Conservation (phyloP, 2,888 invertebrate species). For the Cactoblastis cactorum region DNA sequence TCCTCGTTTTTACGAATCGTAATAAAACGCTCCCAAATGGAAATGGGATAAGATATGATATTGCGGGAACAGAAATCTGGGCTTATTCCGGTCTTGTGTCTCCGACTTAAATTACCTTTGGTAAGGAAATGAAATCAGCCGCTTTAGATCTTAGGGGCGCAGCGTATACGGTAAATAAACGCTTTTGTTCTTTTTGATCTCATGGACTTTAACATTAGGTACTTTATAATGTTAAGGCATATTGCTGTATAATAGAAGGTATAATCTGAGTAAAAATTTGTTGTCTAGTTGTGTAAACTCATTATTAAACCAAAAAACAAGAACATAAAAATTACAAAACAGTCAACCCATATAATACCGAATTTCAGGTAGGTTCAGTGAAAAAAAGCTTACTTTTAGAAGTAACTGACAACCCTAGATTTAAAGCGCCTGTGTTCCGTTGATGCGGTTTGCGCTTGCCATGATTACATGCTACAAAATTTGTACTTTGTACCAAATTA, state of each 20-base stretch:
- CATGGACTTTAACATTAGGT: too few species aligned
- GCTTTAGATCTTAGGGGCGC: background rate
- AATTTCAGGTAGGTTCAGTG: too few species aligned
- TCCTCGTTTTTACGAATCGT: constrained; percentile 11
- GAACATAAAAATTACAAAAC: too few species aligned
- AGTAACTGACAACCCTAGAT: background rate
- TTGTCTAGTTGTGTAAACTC: too few species aligned
- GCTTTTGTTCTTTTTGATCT: too few species aligned
- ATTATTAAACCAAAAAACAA: too few species aligned
- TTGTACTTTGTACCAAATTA: background rate
- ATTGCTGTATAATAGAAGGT: too few species aligned
- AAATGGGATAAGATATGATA: constrained; percentile 11
- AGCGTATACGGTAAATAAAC: background rate
- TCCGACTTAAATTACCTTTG: constrained; percentile 9
- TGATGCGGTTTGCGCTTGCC: background rate
- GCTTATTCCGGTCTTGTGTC: constrained; percentile 12
- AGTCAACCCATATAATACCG: too few species aligned
- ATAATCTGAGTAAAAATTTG: too few species aligned
- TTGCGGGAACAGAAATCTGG: constrained; percentile 13
- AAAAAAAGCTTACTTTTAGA: too few species aligned
- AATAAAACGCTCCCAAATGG: constrained; percentile 12
- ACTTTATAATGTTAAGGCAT: too few species aligned
- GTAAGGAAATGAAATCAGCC: constrained; percentile 13
- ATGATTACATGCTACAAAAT: background rate
- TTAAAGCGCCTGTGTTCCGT: background rate